These are phyloP conservation scores for Brachypteracias leptosomus DNA, from an alignment of 2,113 vertebrate species.

Conservation along the genomic window DNA sequence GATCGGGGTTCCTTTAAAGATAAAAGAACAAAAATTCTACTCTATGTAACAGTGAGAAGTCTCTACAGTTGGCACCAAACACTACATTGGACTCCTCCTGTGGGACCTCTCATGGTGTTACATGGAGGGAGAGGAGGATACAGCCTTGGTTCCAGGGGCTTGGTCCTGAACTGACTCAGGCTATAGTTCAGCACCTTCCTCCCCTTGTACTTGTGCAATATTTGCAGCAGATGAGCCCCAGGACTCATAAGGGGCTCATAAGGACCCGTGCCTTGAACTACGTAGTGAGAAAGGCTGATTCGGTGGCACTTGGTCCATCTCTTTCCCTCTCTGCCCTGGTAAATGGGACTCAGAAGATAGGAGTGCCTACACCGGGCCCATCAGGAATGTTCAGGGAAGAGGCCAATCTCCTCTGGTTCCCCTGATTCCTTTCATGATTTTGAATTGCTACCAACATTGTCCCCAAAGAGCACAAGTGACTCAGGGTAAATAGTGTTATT, in stretches of 20 bases:
- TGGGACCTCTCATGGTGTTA: neutral
- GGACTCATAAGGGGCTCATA: too few species aligned
- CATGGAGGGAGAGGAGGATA: rapidly evolving
- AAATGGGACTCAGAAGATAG: neutral
- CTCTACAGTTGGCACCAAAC: neutral
- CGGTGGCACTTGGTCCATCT: neutral
- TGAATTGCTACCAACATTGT: neutral
- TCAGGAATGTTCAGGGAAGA: neutral
- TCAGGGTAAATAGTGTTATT: neutral
- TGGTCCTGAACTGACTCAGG: neutral
- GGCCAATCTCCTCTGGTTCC: neutral
- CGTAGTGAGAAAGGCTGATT: neutral
- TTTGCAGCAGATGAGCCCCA: neutral
- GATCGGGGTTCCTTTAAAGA: neutral
- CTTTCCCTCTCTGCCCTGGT: neutral
- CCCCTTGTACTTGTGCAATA: neutral
- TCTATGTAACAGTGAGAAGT: neutral
- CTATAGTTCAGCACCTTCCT: neutral
- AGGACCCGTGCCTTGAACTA: neutral
- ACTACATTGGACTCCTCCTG: neutral
- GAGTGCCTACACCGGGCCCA: neutral
- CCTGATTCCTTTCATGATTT: neutral
- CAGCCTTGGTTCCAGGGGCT: neutral
- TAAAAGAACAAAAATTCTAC: neutral
- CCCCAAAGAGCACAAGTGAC: neutral